phyloP scores from a whole-genome alignment of 2,113 vertebrate genomes.

The Callipepla californica region DNA sequence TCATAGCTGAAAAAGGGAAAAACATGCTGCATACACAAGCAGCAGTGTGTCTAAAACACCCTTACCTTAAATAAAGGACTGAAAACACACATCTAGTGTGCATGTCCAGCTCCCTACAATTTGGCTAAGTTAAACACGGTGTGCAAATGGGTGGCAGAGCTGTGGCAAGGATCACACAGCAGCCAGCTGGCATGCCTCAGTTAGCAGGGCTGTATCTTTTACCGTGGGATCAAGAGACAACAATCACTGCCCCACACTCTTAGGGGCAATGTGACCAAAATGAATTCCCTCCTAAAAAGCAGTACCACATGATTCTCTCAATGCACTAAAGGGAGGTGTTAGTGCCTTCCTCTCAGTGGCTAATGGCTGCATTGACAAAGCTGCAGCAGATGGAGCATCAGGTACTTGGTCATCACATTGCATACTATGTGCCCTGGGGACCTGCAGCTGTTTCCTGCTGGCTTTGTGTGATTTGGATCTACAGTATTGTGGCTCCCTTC shows the following conservation, averaged over 20 bases:
- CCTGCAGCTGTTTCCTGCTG: background rate
- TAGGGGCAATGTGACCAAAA: background rate
- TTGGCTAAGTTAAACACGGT: conserved; percentile 28
- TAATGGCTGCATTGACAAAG: background rate
- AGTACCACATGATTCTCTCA: background rate
- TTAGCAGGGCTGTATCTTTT: background rate
- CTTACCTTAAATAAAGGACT: background rate
- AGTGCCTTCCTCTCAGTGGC: background rate
- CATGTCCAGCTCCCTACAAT: background rate
- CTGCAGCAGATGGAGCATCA: background rate
- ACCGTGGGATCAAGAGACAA: background rate
- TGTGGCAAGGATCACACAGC: background rate
- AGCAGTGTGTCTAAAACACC: background rate
- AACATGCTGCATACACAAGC: background rate
- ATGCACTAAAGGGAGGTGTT: background rate
- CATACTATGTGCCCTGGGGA: background rate
- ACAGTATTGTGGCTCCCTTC: background rate
- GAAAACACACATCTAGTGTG: background rate
- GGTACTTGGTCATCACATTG: background rate
- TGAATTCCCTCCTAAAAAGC: background rate
- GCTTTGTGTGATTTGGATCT: background rate
- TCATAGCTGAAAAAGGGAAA: background rate
- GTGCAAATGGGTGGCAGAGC: conserved; percentile 23
- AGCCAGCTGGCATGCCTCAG: background rate
- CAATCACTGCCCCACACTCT: background rate